phyloP scores from a whole-genome alignment of 2,797 vertebrate genomes.

The Cynodonichthys magdalenae region DNA sequence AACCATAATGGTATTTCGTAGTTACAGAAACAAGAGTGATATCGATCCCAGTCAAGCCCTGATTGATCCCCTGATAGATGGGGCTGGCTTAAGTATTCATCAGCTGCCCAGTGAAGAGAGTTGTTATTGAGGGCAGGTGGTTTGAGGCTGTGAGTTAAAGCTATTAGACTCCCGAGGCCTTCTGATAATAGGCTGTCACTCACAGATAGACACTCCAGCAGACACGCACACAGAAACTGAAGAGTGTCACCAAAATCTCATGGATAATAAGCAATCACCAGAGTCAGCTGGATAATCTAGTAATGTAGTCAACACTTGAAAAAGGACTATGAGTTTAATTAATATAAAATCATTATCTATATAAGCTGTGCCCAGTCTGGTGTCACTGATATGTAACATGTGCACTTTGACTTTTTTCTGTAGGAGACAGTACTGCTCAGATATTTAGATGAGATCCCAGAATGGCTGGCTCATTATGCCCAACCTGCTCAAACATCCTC shows the following conservation, averaged over 20 bases:
- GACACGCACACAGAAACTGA: constrained; percentile 69
- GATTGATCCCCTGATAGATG: constrained; percentile 85
- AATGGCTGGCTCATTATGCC: constrained; percentile 87
- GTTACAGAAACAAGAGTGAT: constrained; percentile 83
- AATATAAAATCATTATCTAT: constrained; percentile 17
- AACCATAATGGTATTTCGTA: constrained; percentile 82
- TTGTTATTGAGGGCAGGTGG: constrained; percentile 83
- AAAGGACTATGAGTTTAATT: neutral
- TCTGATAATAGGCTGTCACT: constrained; percentile 84
- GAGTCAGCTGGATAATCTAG: constrained; percentile 61
- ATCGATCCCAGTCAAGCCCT: constrained; percentile 79
- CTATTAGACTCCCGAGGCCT: constrained; percentile 82
- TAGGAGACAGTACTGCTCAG: constrained; percentile 87
- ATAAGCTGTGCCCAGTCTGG: constrained; percentile 12
- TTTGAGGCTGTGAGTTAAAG: constrained; percentile 79
- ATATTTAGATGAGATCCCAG: constrained; percentile 90
- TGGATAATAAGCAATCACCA: constrained; percentile 69
- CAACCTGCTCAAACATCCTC: constrained; percentile 86
- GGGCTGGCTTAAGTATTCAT: constrained; percentile 82
- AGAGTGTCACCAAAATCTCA: constrained; percentile 67
- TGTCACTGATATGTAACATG: constrained; percentile 22
- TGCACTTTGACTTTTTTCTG: constrained; percentile 31
- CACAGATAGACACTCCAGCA: constrained; percentile 58
- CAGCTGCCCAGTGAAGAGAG: constrained; percentile 71
- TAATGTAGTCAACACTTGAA: constrained; percentile 39